Conservation (phyloP, 2,888 invertebrate genomes). For the Phengaris arion region DNA sequence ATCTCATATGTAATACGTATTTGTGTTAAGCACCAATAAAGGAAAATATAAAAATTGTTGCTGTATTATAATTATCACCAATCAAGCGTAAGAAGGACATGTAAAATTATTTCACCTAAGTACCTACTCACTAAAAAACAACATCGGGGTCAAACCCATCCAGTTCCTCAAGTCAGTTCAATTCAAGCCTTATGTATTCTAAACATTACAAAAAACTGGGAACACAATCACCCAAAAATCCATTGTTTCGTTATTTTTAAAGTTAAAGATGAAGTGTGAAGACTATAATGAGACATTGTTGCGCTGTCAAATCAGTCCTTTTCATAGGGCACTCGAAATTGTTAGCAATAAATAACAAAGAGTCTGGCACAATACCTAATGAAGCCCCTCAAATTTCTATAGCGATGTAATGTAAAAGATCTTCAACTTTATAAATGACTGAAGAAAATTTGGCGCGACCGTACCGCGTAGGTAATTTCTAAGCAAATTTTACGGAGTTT, state of each 20-base stretch:
- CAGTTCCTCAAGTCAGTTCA: background rate
- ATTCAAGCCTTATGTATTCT: background rate
- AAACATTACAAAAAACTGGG: background rate
- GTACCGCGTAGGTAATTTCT: slow-evolving; percentile 15
- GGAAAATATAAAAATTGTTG: too few species aligned
- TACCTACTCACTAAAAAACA: too few species aligned
- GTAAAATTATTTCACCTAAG: too few species aligned
- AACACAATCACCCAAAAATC: background rate
- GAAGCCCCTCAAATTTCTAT: slow-evolving; percentile 48
- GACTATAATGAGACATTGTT: slow-evolving; percentile 14
- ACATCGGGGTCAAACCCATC: too few species aligned
- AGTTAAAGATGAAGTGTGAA: slow-evolving; percentile 9
- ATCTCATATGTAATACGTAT: too few species aligned
- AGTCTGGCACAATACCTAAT: slow-evolving; percentile 56
- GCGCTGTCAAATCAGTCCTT: slow-evolving; percentile 13
- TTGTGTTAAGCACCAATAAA: too few species aligned
- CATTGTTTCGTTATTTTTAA: slow-evolving; percentile 10
- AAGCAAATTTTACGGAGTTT: slow-evolving; percentile 27
- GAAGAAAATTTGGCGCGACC: slow-evolving; percentile 22
- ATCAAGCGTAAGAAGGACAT: too few species aligned
- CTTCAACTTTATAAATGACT: slow-evolving; percentile 22
- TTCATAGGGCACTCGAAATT: slow-evolving; percentile 38
- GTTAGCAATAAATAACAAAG: slow-evolving; percentile 50
- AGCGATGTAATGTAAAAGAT: slow-evolving; percentile 55
- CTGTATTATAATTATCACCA: too few species aligned